Base-by-base conservation (phyloP, 2,888 invertebrate species). In the Diploptera punctata region DNA sequence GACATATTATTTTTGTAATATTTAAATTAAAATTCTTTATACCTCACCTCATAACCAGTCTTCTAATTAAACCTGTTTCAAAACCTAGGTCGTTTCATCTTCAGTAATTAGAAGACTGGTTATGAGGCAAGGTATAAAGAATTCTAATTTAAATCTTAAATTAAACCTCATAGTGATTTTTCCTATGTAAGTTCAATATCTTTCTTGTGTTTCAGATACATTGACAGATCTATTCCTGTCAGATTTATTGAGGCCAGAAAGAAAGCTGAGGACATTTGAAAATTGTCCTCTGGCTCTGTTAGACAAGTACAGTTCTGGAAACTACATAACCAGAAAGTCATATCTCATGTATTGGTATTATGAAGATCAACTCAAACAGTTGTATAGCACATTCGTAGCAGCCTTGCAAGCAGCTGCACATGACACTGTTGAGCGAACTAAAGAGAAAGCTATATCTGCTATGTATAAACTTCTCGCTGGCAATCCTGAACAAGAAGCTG, bases 401-500 rank as follows among this genome's bases (percentile, higher is more conserved):
- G 88, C 91, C 0, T 79, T 97, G 57, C 91, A 92, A 79, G 87
- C 86, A 61, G 89, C 93, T 73, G 90, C 93, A 0, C 90, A 92
- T 72, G 95, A 95, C 79, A 89, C 92, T 0, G 89, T 96, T 0
- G 93, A 94, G 69, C 87, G 89, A 0, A 92, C 93, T 77, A 92
- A 93, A 79, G 91, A 93, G 80, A 94, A 93, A 80, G 92, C 94
- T 0, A 88, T 95, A 77, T 86, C 87, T 4, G 86, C 90, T 0
- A 88, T 95, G 87, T 90, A 89, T 24, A 91, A 92, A 77, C 82
- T 97, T 19, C 82, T 97, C 33, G 87, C 89, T 77, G 89, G 89
- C 61, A 93, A 94, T 81, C 90, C 93, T 0, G 97, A 97, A 81
- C 91, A 93, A 80, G 96, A 97, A 82, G 91, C 91, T 86, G 93